A percentile compares a stretch with the other conserved stretches of the same genome.
These are phyloP conservation scores for Silurus lanzhouensis DNA, from an alignment of 2,797 vertebrate genomes.

Conservation along the genomic window DNA sequence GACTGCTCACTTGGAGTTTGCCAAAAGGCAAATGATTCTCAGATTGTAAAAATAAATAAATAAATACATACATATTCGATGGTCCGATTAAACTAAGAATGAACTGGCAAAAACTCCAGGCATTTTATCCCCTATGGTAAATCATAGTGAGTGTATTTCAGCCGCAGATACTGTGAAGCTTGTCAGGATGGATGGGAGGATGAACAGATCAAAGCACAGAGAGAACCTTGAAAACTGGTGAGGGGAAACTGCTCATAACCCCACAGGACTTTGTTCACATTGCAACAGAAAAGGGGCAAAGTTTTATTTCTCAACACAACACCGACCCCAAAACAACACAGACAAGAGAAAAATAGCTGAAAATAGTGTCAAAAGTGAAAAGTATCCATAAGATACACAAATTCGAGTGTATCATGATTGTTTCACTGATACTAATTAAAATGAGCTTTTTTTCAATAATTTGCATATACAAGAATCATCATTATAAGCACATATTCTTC, in stretches of 20 bases:
- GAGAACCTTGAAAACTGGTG: background rate
- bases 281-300: background rate
- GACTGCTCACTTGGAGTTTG: background rate
- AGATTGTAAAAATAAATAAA: background rate
- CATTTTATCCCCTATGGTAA: background rate
- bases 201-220: constrained; percentile 21
- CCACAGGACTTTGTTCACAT: background rate
- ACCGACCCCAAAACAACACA: background rate
- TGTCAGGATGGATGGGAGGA: background rate
- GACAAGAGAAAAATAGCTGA: background rate
- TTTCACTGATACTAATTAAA: background rate
- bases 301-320: background rate
- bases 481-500: background rate
- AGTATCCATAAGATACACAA: background rate
- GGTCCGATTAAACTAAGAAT: background rate
- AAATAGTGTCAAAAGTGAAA: background rate
- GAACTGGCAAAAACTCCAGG: background rate
- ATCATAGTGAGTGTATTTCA: background rate
- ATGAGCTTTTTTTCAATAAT: background rate
- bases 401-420: background rate
- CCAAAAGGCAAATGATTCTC: constrained; percentile 1
- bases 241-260: constrained; percentile 1
- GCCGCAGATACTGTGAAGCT: constrained; percentile 8
- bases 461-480: too few species aligned
- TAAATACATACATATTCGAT: background rate